Evolutionary conservation across 2,888 invertebrate species (phyloP).

Genomic region (Endomychus coccineus): DNA sequence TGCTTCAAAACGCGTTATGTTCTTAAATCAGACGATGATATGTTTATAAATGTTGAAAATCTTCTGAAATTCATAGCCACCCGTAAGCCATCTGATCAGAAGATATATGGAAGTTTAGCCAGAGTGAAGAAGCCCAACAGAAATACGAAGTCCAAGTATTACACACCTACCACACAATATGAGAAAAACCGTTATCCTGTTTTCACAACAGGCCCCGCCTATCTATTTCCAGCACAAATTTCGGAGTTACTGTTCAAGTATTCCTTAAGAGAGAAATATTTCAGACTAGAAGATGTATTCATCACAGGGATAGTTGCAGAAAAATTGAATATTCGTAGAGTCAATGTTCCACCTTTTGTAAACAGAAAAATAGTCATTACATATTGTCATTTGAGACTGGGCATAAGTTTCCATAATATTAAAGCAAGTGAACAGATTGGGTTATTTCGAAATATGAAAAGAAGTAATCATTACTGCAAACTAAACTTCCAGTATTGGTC

Average conservation of each 20-base stretch:
- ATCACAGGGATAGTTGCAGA: constrained; percentile 75
- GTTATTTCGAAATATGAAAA: no score
- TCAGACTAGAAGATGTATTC: constrained; percentile 79
- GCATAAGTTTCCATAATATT: no score
- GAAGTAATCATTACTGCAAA: no score
- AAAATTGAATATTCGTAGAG: constrained; percentile 53
- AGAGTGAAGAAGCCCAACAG: constrained; percentile 47
- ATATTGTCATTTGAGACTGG: no score
- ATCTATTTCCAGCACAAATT: constrained; percentile 63
- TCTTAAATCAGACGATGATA: constrained; percentile 5
- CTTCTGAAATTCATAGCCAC: constrained; percentile 1
- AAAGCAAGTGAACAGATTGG: no score
- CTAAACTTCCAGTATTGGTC: no score
- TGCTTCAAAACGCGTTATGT: constrained; percentile 53
- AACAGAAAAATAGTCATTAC: no score
- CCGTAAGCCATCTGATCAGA: not conserved
- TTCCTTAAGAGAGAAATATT: constrained; percentile 56
- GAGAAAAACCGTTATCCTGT: not conserved
- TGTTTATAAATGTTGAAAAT: constrained; percentile 6
- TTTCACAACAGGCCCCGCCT: constrained; percentile 8
- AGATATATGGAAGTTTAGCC: constrained; percentile 52
- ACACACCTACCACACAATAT: not conserved
- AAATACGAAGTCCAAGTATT: constrained; percentile 49
- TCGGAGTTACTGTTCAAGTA: constrained; percentile 56
- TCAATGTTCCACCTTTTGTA: no score